Conservation (phyloP, 2,888 invertebrate species). For the Cosmorhoe ocellata region DNA sequence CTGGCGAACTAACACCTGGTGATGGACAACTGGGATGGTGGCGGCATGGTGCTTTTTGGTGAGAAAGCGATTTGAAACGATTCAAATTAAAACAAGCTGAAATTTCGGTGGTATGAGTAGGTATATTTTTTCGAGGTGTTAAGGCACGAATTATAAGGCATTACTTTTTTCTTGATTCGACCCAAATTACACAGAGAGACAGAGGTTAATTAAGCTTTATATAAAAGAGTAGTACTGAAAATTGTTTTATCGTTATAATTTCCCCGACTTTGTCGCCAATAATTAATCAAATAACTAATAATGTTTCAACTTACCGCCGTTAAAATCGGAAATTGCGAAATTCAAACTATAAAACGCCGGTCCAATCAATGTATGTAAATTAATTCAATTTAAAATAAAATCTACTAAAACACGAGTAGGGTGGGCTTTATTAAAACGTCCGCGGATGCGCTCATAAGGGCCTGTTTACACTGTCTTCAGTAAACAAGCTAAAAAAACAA, state of each 20-base stretch:
- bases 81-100: no score
- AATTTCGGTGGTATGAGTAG: no score
- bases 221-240: no score
- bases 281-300: slow-evolving; percentile 19
- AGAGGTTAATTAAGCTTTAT: no score
- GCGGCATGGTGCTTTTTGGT: no score
- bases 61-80: no score
- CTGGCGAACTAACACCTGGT: neutral
- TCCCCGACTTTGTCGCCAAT: neutral
- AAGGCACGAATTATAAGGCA: no score
- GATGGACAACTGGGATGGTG: neutral
- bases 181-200: no score
- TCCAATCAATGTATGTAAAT: slow-evolving; percentile 36
- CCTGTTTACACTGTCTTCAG: slow-evolving; percentile 73
- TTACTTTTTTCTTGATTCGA: no score
- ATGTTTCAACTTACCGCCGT: slow-evolving; percentile 12
- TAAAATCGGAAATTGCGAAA: slow-evolving; percentile 12
- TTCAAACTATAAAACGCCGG: slow-evolving; percentile 16
- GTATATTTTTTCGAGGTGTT: no score
- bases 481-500: slow-evolving; percentile 81
- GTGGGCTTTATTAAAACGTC: slow-evolving; percentile 60
- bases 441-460: slow-evolving; percentile 70
- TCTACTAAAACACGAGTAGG: slow-evolving; percentile 52
- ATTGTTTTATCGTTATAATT: no score
- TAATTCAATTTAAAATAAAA: slow-evolving; percentile 51